Conservation (phyloP, 2,113 vertebrate genomes). For the Microtus montanus region DNA sequence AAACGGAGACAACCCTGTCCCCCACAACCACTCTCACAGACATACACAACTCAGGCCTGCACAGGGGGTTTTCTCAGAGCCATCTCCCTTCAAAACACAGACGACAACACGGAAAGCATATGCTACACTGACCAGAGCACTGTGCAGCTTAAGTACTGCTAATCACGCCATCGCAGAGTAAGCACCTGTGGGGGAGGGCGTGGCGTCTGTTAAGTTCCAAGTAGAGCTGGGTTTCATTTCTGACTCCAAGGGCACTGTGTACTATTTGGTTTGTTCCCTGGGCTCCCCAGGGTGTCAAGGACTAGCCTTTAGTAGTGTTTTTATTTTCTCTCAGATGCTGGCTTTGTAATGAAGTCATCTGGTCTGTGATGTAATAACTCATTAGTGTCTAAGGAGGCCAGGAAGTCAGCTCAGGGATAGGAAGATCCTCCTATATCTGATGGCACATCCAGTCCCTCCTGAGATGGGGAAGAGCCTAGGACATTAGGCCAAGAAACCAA, state of each 20-base stretch:
- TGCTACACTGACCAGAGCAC: neutral
- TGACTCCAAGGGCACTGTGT: neutral
- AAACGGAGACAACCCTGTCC: neutral
- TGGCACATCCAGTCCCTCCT: neutral
- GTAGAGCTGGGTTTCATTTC: neutral
- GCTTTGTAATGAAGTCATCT: neutral
- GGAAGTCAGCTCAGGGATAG: neutral
- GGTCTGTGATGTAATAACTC: neutral
- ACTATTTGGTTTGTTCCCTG: neutral
- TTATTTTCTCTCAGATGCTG: neutral
- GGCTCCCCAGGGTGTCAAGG: neutral
- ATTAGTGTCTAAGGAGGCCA: neutral
- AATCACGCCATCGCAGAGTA: neutral
- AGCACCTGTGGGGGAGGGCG: neutral
- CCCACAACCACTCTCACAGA: neutral
- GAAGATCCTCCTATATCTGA: neutral
- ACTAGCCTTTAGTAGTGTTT: neutral
- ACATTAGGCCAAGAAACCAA: neutral
- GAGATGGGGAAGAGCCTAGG: neutral
- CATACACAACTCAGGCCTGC: neutral
- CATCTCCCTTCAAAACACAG: constrained; percentile 8
- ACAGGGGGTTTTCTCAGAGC: constrained; percentile 22
- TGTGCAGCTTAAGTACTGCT: neutral
- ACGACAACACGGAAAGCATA: neutral
- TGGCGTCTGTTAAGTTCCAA: neutral